Conservation (phyloP, 2,888 invertebrate genomes). For the Deilephila porcellus region DNA sequence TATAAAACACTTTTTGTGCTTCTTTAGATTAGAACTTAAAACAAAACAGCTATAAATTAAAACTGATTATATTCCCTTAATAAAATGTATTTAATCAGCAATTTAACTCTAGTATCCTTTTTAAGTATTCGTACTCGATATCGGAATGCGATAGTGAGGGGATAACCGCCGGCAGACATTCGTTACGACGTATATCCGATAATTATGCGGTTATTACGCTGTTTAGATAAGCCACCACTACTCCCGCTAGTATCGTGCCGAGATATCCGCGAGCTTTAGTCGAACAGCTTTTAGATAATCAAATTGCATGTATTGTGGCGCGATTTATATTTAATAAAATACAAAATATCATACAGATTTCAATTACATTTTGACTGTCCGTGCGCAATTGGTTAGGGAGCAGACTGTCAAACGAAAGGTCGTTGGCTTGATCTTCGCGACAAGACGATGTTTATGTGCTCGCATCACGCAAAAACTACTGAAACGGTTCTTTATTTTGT, state of each 20-base stretch:
- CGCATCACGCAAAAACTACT: no score
- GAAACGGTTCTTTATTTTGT: no score
- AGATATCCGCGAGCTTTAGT: conserved; percentile 10
- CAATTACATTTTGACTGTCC: no score
- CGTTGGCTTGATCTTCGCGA: no score
- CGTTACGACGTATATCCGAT: conserved; percentile 17
- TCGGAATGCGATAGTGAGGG: conserved; percentile 4
- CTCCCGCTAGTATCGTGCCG: conserved; percentile 20
- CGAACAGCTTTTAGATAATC: background rate
- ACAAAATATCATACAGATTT: no score
- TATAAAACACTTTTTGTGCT: no score
- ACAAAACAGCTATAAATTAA: no score
- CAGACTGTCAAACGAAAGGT: no score
- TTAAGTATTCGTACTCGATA: background rate
- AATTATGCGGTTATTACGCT: conserved; percentile 24
- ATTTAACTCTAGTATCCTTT: conserved; percentile 1
- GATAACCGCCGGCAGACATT: conserved; percentile 15
- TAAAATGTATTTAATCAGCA: background rate
- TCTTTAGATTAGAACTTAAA: no score
- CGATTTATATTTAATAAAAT: no score
- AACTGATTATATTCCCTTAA: background rate
- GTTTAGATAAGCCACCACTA: conserved; percentile 23
- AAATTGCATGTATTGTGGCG: background rate
- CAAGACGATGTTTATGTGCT: no score
- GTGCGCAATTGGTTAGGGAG: no score